phyloP scores from a whole-genome alignment of 2,888 invertebrate genomes.

The Ametastegia equiseti region DNA sequence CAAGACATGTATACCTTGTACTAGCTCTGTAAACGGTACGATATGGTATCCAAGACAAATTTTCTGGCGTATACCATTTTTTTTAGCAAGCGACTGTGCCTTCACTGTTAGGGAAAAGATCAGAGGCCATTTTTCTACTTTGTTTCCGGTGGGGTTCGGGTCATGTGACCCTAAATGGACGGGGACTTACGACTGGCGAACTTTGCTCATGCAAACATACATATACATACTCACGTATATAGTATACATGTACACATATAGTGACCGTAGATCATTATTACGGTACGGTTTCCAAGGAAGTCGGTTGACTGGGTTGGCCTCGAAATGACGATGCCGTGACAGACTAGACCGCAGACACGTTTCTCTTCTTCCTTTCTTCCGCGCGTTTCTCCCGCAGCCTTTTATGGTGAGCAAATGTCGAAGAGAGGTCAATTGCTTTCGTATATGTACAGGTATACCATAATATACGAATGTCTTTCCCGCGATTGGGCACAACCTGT shows the following conservation, averaged over 20 bases:
- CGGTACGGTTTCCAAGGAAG: constrained; percentile 37
- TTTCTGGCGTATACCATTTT: not conserved
- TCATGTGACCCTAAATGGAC: constrained; percentile 7
- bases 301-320: constrained; percentile 39
- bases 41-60: not conserved
- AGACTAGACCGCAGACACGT: constrained; percentile 41
- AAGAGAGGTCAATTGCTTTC: constrained; percentile 37
- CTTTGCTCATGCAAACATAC: too few relatives aligned
- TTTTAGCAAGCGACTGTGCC: not conserved
- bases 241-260: not conserved
- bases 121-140: not conserved
- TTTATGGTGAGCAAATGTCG: constrained; percentile 27
- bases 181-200: not conserved
- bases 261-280: constrained; percentile 32
- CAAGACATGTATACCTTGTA: too few relatives aligned
- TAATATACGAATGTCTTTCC: constrained; percentile 18
- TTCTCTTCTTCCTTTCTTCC: constrained; percentile 35
- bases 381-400: constrained; percentile 16
- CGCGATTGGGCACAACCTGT: not conserved
- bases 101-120: too few relatives aligned
- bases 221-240: not conserved
- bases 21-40: too few relatives aligned
- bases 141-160: constrained; percentile 22
- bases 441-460: too few relatives aligned
- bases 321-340: constrained; percentile 44